Evolutionary conservation across 2,888 invertebrate genomes (phyloP).

Genomic region (Melanchra persicariae): DNA sequence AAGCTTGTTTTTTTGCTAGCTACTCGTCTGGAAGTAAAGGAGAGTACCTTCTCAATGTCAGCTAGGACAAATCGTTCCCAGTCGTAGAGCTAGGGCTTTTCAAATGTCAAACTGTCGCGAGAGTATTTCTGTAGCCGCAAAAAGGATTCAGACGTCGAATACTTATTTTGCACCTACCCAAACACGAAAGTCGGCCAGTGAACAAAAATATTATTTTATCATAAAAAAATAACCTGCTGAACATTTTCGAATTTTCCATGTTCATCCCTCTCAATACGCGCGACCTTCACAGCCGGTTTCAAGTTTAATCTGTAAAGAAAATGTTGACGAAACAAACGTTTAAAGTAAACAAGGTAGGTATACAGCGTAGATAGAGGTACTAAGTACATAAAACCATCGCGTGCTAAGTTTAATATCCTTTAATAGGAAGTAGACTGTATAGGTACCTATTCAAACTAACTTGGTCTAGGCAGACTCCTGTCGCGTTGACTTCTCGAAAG

Average conservation of each 20-base stretch:
- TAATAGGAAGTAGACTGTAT: conserved; percentile 23
- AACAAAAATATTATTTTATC: no score
- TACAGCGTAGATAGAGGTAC: background rate
- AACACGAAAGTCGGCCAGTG: no score
- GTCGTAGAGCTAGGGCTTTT: background rate
- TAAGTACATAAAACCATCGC: conserved; percentile 1
- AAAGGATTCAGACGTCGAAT: background rate
- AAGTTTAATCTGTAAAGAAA: conserved; percentile 38
- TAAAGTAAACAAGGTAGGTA: conserved; percentile 8
- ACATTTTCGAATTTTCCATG: background rate
- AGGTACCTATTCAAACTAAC: conserved; percentile 35
- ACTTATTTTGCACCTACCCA: no score
- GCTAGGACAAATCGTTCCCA: background rate
- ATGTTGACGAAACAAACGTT: conserved; percentile 23
- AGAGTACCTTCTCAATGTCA: background rate
- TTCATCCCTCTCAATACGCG: background rate
- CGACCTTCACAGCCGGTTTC: conserved; percentile 14
- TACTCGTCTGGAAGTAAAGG: background rate
- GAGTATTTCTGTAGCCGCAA: background rate
- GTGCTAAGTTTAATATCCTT: conserved; percentile 24
- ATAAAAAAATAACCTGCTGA: no score
- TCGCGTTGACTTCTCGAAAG: conserved; percentile 15
- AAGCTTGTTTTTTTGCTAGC: conserved; percentile 12
- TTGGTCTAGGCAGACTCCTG: background rate
- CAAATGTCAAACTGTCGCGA: background rate